These are phyloP conservation scores for Caracal caracal DNA, from an alignment of 2,113 vertebrate genomes.

Conservation along the genomic window DNA sequence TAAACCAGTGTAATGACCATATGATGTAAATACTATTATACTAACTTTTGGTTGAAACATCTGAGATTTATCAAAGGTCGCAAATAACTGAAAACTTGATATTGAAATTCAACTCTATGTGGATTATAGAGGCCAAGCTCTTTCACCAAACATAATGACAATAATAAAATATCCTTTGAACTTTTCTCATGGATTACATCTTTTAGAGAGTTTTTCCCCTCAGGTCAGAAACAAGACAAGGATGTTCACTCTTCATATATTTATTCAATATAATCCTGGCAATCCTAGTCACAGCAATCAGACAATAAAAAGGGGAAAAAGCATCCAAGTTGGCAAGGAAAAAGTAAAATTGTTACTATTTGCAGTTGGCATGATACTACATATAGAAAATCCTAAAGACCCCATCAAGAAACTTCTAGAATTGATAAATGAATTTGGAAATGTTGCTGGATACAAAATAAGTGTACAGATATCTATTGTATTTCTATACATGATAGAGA, in stretches of 20 bases:
- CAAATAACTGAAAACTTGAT: background rate
- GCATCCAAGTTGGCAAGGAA: background rate
- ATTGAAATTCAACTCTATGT: background rate
- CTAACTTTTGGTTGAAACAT: background rate
- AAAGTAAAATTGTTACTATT: background rate
- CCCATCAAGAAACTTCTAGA: background rate
- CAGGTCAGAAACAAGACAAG: background rate
- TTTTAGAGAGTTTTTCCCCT: background rate
- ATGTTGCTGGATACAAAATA: background rate
- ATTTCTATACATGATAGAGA: background rate
- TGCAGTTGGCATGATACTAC: background rate
- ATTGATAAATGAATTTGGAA: background rate
- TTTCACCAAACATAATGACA: background rate
- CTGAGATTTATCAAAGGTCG: background rate
- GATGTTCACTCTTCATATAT: background rate
- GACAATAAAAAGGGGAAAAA: background rate
- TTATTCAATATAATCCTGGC: background rate
- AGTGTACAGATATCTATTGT: background rate
- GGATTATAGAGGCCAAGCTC: background rate
- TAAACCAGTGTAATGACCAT: background rate
- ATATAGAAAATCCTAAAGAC: background rate
- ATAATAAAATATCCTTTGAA: slow-evolving; percentile 4
- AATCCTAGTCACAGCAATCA: background rate
- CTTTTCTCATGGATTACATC: background rate
- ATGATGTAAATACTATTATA: background rate